phyloP scores from a whole-genome alignment of 1,140 invertebrate genomes.

The Drosophila nigrodunni region DNA sequence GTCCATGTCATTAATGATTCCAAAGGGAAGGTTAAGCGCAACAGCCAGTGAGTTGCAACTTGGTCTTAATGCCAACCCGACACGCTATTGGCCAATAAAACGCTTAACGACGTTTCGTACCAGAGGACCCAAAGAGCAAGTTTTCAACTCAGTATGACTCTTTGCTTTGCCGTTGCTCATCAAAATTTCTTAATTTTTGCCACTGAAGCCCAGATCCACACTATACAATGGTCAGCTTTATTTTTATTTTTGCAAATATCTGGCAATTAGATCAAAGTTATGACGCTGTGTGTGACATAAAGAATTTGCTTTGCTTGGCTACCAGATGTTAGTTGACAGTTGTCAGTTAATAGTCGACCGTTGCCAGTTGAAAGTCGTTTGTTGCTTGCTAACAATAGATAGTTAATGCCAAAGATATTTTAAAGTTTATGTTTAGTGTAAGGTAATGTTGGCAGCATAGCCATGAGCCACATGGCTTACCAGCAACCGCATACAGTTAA shows the following conservation, averaged over 20 bases:
- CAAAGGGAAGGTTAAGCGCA: conserved; percentile 4
- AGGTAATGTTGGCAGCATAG: conserved; percentile 48
- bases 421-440: conserved; percentile 66
- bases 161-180: conserved; percentile 31
- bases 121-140: not conserved
- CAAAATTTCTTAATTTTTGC: conserved; percentile 75
- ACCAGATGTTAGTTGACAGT: conserved; percentile 29
- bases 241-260: conserved; percentile 65
- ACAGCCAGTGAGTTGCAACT: conserved; percentile 25
- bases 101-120: conserved; percentile 25
- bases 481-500: conserved; percentile 43
- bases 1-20: conserved; percentile 62
- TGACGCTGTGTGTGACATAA: conserved; percentile 79
- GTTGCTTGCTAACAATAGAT: conserved; percentile 67
- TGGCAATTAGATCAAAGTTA: conserved; percentile 82
- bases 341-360: conserved; percentile 14
- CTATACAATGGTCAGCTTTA: conserved; percentile 53
- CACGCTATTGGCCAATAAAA: conserved; percentile 80
- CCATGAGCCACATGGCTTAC: conserved; percentile 57
- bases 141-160: not conserved
- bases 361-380: conserved; percentile 32
- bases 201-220: conserved; percentile 2
- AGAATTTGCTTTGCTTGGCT: conserved; percentile 67
- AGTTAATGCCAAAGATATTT: conserved; percentile 69
- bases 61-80: conserved; percentile 65